Conservation (phyloP, 2,797 vertebrate species). For the Botia almorhae region DNA sequence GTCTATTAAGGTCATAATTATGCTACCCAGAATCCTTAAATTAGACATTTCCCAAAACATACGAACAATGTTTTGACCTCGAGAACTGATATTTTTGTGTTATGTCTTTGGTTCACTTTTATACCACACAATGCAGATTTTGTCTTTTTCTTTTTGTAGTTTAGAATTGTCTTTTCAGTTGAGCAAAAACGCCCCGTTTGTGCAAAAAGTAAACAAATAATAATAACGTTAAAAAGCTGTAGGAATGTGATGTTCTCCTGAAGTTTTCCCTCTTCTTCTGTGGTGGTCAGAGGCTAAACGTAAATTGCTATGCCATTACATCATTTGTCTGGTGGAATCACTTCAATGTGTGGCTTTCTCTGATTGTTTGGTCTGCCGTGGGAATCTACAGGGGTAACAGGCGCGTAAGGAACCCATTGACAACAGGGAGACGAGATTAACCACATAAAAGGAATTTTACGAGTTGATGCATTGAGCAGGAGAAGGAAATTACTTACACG, state of each 20-base stretch:
- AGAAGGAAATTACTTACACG: slow-evolving; percentile 77
- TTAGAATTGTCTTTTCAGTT: neutral
- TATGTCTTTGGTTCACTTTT: neutral
- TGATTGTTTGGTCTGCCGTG: slow-evolving; percentile 78
- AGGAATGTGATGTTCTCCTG: slow-evolving; percentile 16
- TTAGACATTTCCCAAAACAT: neutral
- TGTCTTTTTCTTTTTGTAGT: neutral
- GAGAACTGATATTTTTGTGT: neutral
- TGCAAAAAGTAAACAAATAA: neutral
- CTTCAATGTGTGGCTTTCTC: slow-evolving; percentile 76
- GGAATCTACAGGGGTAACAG: slow-evolving; percentile 45
- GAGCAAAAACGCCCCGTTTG: neutral
- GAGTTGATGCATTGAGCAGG: slow-evolving; percentile 71
- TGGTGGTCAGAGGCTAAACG: slow-evolving; percentile 44
- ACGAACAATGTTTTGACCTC: neutral
- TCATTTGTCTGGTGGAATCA: slow-evolving; percentile 79
- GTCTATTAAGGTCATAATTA: neutral
- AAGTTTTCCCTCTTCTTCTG: neutral
- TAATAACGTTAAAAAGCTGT: neutral
- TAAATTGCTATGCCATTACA: slow-evolving; percentile 78
- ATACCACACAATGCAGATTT: neutral
- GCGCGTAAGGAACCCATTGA: slow-evolving; percentile 65
- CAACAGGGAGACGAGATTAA: slow-evolving; percentile 71
- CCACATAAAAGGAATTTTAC: slow-evolving; percentile 77
- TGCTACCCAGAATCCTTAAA: neutral